Conservation (phyloP, 2,888 invertebrate genomes). For the Deilephila elpenor region DNA sequence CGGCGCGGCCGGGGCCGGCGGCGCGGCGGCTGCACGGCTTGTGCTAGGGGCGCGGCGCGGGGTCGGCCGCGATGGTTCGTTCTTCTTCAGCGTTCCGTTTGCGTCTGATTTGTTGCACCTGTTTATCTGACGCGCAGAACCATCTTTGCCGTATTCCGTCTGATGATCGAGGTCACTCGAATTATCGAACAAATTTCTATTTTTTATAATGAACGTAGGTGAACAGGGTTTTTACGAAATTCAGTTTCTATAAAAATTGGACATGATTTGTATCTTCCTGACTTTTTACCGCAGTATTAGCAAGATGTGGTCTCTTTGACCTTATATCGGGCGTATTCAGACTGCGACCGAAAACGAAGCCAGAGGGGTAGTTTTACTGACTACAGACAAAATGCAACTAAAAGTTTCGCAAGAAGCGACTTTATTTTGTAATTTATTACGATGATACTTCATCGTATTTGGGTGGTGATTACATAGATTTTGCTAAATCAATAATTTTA, state of each 20-base stretch:
- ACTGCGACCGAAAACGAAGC: no score
- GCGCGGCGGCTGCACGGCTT: conserved; percentile 76
- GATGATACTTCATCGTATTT: no score
- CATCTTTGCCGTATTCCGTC: conserved; percentile 20
- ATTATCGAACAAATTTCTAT: conserved; percentile 34
- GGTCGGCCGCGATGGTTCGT: conserved; percentile 24
- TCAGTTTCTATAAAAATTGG: conserved; percentile 48
- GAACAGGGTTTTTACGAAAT: conserved; percentile 72
- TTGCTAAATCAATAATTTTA: no score
- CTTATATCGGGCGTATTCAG: not conserved
- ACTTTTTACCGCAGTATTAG: conserved; percentile 20
- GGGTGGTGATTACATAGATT: no score
- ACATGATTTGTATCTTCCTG: not conserved
- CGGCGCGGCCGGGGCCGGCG: conserved; percentile 74
- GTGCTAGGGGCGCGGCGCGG: conserved; percentile 58
- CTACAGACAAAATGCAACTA: no score
- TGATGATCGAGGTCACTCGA: conserved; percentile 29
- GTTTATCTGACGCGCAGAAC: conserved; percentile 19
- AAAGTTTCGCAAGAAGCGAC: no score
- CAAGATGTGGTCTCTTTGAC: not conserved
- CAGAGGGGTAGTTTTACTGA: no score
- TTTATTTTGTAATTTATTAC: no score
- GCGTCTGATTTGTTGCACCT: conserved; percentile 23
- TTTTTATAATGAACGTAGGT: conserved; percentile 53
- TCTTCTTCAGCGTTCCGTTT: conserved; percentile 13